Evolutionary conservation across 2,888 invertebrate species (phyloP).

Genomic region (Oithona nana): DNA sequence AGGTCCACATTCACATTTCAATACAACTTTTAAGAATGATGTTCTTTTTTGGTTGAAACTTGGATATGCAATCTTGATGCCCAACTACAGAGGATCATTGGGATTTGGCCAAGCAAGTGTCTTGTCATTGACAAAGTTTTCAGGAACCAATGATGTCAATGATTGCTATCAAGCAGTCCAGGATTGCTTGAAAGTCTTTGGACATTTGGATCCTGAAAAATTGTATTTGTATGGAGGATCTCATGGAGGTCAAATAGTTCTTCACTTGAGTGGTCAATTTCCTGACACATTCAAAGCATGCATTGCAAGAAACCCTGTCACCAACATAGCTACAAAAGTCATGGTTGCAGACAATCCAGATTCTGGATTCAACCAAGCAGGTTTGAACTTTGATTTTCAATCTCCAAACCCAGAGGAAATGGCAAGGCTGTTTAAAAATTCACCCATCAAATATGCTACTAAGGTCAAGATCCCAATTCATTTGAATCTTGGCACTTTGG

Average conservation of each 20-base stretch:
- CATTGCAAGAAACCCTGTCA: conserved; percentile 59
- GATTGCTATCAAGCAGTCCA: conserved; percentile 52
- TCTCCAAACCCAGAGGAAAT: conserved; percentile 34
- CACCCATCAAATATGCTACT: conserved; percentile 47
- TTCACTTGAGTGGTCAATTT: conserved; percentile 63
- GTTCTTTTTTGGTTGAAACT: conserved; percentile 40
- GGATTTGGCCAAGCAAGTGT: conserved; percentile 57
- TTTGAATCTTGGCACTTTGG: conserved; percentile 56
- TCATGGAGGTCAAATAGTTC: conserved; percentile 70
- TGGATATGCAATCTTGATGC: conserved; percentile 42
- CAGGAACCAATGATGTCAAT: conserved; percentile 56
- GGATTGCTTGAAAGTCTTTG: conserved; percentile 35
- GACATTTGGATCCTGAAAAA: conserved; percentile 37
- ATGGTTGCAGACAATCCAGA: conserved; percentile 65
- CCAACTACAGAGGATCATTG: conserved; percentile 56
- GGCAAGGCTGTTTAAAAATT: conserved; percentile 42
- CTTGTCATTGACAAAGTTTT: conserved; percentile 45
- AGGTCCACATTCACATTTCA: conserved; percentile 52
- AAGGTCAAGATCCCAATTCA: conserved; percentile 55
- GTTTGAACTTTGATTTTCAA: conserved; percentile 19
- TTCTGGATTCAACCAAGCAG: conserved; percentile 39
- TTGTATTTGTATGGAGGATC: conserved; percentile 61
- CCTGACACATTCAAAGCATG: conserved; percentile 42
- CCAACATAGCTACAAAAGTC: conserved; percentile 52
- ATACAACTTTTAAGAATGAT: conserved; percentile 41